Conservation (phyloP, 1,140 invertebrate genomes). For the Arion vulgaris region DNA sequence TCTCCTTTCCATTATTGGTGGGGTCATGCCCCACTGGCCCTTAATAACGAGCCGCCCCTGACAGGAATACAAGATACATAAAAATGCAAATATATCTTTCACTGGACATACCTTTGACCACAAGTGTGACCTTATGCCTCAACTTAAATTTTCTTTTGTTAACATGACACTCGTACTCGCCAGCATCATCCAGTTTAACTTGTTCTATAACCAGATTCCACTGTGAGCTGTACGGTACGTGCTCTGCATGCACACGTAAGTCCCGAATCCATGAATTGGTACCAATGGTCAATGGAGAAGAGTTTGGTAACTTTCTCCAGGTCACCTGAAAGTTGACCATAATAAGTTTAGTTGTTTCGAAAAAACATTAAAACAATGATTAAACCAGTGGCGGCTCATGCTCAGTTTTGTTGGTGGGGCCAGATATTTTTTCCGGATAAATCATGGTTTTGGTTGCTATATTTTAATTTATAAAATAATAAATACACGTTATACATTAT, state of each 20-base stretch:
- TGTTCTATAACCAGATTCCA: slow-evolving; percentile 51
- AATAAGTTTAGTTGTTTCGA: too few relatives aligned
- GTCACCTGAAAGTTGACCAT: slow-evolving; percentile 36
- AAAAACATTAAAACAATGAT: too few relatives aligned
- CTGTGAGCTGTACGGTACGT: slow-evolving; percentile 50
- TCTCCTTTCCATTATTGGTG: too few relatives aligned
- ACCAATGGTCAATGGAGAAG: slow-evolving; percentile 45
- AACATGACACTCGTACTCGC: slow-evolving; percentile 47
- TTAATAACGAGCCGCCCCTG: too few relatives aligned
- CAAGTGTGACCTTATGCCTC: slow-evolving; percentile 34
- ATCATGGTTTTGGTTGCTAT: too few relatives aligned
- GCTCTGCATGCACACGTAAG: slow-evolving; percentile 44
- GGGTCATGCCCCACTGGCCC: too few relatives aligned
- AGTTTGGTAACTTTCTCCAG: slow-evolving; percentile 45
- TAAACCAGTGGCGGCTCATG: too few relatives aligned
- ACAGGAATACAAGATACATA: too few relatives aligned
- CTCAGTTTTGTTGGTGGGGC: too few relatives aligned
- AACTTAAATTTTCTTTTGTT: slow-evolving; percentile 36
- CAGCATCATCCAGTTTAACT: slow-evolving; percentile 37
- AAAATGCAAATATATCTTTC: neutral
- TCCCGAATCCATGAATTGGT: slow-evolving; percentile 44
- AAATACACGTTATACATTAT: too few relatives aligned
- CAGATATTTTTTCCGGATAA: too few relatives aligned
- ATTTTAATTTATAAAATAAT: too few relatives aligned
- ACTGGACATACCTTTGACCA: slow-evolving; percentile 39